A percentile compares a stretch with the other conserved stretches of the same genome.
Evolutionary conservation across 2,797 vertebrate species (phyloP).

Genomic region (Pseudochirops corinnae): DNA sequence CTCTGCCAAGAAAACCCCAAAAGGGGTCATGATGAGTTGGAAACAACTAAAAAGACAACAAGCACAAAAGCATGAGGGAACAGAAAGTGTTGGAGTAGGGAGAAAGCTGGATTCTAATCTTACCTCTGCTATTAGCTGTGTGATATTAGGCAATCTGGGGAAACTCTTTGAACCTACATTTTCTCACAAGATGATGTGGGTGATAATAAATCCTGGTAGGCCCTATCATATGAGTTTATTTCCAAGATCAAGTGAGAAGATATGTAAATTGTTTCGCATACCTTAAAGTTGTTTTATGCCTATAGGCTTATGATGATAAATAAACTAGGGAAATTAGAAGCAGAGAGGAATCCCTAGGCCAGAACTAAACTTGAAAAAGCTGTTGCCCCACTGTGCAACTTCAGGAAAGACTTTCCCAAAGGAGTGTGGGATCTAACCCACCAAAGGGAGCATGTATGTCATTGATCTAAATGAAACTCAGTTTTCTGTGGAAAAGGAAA

Average conservation of each 20-base stretch:
- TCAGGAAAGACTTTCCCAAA: neutral
- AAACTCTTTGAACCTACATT: neutral
- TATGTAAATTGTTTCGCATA: neutral
- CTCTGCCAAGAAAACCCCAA: neutral
- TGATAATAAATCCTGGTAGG: neutral
- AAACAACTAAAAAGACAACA: no score
- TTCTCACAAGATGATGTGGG: neutral
- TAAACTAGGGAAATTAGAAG: neutral
- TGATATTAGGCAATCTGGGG: neutral
- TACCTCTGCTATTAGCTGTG: neutral
- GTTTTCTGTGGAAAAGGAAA: constrained; percentile 49
- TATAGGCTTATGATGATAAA: neutral
- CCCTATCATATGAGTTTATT: neutral
- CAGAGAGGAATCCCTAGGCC: neutral
- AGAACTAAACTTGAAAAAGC: constrained; percentile 43
- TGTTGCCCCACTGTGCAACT: neutral
- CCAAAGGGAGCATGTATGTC: neutral
- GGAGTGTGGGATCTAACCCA: neutral
- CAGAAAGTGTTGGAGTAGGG: neutral
- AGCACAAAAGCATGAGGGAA: no score
- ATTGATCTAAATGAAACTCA: constrained; percentile 43
- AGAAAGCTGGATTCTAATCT: neutral
- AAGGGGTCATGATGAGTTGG: no score
- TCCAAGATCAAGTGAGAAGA: neutral
- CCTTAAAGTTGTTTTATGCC: neutral